Base-by-base conservation (phyloP, 92 coral and sea anemone genomes). In the Umimayanthus chanpuru region DNA sequence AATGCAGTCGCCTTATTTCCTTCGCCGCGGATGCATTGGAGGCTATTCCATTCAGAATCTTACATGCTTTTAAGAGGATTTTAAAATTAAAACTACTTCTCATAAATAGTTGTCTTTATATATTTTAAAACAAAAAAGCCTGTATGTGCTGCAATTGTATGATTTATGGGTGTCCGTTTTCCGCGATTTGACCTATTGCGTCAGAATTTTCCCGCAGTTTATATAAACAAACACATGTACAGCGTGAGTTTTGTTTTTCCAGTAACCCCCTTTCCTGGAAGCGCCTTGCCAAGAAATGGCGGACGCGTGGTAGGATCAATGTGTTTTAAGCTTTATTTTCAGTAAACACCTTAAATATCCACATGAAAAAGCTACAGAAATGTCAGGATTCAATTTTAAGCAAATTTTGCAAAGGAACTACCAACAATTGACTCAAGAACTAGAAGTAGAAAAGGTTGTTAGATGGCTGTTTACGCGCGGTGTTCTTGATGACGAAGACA, bases 401-500 rank as follows among this genome's bases (percentile, higher is more conserved):
- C 15, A 82, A 70, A 4, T 14, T 18, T 40, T 82, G 61, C 86
- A 4, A 43, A 68, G 5, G 6, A 82, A 82, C 41, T 82, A 82
- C 65, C 39, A 18, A 65, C 75, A 26, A 2, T 6, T 82, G 25
- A 66, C 12, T 41, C 26, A 25, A 67, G 56, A 82, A 2, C 26
- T 82, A 39, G 86, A 82, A 28, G 86, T 82, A 40, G 50, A 18
- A 5, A 66, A 41, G 41, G 86, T 82, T 67, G 86, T 82, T 18
- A 82, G 5, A 1, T 6, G 23, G 4, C 21, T 81, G 76, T 81
- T 65, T 10, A 29, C 65, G 21, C 64, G 77, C 16, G 77, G 36
- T 5, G 86, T 82, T 43, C n/a, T 82, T 8, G 86, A 82, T 43
- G 1, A 6, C 38, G 86, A 82, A 12, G 86, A 82, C 76, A 67